These are phyloP conservation scores for Calameuta filiformis DNA, from an alignment of 2,888 invertebrate species.

Conservation along the genomic window DNA sequence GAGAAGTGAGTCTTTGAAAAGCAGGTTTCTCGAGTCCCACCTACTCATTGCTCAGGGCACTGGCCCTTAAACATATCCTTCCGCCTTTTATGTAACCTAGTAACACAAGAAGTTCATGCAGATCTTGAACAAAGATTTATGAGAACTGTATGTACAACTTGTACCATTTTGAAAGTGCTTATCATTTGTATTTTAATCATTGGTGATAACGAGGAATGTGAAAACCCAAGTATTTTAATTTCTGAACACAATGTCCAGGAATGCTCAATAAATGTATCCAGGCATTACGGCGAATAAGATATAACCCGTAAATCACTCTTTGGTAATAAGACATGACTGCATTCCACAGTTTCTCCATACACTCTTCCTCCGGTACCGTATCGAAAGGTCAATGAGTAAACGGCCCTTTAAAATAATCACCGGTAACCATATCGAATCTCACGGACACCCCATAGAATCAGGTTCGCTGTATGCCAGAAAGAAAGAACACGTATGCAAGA, in stretches of 20 bases:
- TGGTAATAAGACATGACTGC: background rate
- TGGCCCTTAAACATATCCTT: slow-evolving; percentile 5
- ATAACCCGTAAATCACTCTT: background rate
- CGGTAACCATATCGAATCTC: background rate
- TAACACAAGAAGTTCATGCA: background rate
- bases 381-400: background rate
- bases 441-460: slow-evolving; percentile 22
- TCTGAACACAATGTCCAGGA: background rate
- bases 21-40: slow-evolving; percentile 29
- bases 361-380: background rate
- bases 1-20: slow-evolving; percentile 26
- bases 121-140: background rate
- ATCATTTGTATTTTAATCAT: background rate
- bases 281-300: background rate
- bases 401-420: background rate
- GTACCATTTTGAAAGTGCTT: background rate
- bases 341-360: background rate
- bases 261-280: background rate
- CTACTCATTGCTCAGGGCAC: slow-evolving; percentile 19
- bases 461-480: slow-evolving; percentile 20
- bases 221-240: background rate
- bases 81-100: slow-evolving; percentile 1
- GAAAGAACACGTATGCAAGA: slow-evolving; percentile 27
- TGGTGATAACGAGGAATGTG: background rate
- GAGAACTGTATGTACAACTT: background rate